phyloP scores from a whole-genome alignment of 2,888 invertebrate species.

The Zelleria hepariella region DNA sequence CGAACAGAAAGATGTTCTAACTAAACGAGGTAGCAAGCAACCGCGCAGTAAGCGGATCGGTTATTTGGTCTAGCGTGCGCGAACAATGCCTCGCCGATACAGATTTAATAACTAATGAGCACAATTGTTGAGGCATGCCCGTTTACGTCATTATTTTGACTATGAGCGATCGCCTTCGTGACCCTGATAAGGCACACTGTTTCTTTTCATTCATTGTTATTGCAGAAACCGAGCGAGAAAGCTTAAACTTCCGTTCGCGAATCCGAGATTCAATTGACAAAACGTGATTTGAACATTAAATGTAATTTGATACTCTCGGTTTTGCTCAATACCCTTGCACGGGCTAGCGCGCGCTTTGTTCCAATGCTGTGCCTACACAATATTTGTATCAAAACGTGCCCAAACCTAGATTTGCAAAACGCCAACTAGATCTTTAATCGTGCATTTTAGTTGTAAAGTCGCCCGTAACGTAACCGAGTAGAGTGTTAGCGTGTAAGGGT shows the following conservation, averaged over 20 bases:
- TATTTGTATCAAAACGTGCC: background rate
- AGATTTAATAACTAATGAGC: conserved; percentile 61
- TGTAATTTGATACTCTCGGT: background rate
- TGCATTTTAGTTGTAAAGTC: too few species aligned
- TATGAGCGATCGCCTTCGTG: conserved; percentile 57
- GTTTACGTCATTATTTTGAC: conserved; percentile 60
- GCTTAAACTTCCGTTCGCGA: conserved; percentile 38
- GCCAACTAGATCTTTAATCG: background rate
- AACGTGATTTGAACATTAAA: conserved; percentile 11
- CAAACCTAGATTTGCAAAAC: background rate
- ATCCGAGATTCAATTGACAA: conserved; percentile 24
- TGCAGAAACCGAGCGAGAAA: conserved; percentile 44
- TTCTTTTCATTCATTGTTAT: conserved; percentile 34
- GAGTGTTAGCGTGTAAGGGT: too few species aligned
- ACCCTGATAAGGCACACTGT: conserved; percentile 56
- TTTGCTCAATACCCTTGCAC: too few species aligned
- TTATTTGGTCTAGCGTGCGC: conserved; percentile 68
- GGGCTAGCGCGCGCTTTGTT: background rate
- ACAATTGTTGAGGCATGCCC: background rate
- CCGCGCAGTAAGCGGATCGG: conserved; percentile 34
- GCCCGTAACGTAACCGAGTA: too few species aligned
- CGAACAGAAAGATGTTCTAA: background rate
- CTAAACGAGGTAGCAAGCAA: background rate
- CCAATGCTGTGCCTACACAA: background rate
- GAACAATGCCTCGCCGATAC: conserved; percentile 54